Base-by-base conservation (phyloP, 1,140 invertebrate genomes). In the Tetranychus urticae region DNA sequence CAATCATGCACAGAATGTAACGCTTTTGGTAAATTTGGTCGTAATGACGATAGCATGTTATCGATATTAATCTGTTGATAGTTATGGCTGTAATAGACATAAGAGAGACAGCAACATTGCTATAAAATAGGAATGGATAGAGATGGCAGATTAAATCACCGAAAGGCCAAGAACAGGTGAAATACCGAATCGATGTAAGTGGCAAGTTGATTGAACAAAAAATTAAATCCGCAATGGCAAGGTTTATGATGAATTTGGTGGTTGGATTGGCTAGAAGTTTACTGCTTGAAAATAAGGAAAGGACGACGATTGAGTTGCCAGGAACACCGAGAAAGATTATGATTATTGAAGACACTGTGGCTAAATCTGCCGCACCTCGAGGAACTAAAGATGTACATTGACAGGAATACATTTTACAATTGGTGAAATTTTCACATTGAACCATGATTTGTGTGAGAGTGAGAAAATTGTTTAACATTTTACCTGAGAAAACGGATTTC, bases 71-170 rank as follows among this genome's bases (percentile, higher is more conserved):
- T 42, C 66, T 66, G 73, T 89, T 89, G 57, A 89, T 75, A 23
- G 87, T 88, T 65, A 90, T 89, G 62, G 83, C 84, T 39, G 88
- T 85, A 82, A 90, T 89, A 67, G 84, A 87, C 52, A 89, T 76
- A 35, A 90, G 72, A 1, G 85, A 88, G 13, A 86, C 82, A 2
- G 84, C 86, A 13, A 89, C 85, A 69, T 89, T 89, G 59, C 85
- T 85, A 70, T 89, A 89, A 72, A 88, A 88, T 66, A 89, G 81
- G 63, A 89, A 81, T 0, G 86, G 86, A 72, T 89, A 90, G 68
- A 88, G 77, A 70, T 81, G 79, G 70, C 86, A 89, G 13, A 88
- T 75, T 1, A 77, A 76, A 1, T 81, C 78, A 1, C 86, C 85
- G n/a, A 88, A 75, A 39, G 82, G 77, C 86, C 86, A 90, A 83